A percentile compares a stretch with the other conserved stretches of the same genome.
Conservation (phyloP, 2,113 vertebrate species). For the Perccottus glenii region DNA sequence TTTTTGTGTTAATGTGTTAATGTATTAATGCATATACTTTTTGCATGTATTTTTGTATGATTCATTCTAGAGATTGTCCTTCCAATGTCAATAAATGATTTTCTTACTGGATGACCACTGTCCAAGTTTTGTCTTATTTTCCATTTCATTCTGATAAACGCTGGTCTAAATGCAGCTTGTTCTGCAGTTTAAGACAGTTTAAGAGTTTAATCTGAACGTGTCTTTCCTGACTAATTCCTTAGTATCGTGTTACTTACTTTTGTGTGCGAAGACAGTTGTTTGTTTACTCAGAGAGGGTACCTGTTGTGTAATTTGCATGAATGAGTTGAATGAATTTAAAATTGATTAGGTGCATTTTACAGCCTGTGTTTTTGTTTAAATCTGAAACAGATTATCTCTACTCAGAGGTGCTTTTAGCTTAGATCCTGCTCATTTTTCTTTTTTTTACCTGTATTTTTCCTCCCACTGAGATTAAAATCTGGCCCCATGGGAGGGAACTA, state of each 20-base stretch:
- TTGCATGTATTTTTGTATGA: constrained; percentile 6
- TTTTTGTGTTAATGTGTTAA: not conserved
- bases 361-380: not conserved
- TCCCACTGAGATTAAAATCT: not conserved
- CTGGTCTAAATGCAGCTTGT: no score
- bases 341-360: not conserved
- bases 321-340: not conserved
- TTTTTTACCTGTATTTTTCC: not conserved
- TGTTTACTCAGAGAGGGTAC: not conserved
- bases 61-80: constrained; percentile 14
- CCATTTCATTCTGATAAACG: no score
- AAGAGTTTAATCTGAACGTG: no score
- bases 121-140: not conserved
- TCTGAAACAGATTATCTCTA: not conserved
- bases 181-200: not conserved
- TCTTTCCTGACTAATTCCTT: not conserved
- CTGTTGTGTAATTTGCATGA: not conserved
- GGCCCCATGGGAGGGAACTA: no score
- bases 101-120: constrained; percentile 9
- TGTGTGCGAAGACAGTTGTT: not conserved
- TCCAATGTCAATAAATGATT: constrained; percentile 42
- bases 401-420: not conserved
- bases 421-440: not conserved
- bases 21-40: not conserved
- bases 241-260: not conserved